These are phyloP conservation scores for Myiothlypis chrysogaster DNA, from an alignment of 2,797 vertebrate species.

Conservation along the genomic window DNA sequence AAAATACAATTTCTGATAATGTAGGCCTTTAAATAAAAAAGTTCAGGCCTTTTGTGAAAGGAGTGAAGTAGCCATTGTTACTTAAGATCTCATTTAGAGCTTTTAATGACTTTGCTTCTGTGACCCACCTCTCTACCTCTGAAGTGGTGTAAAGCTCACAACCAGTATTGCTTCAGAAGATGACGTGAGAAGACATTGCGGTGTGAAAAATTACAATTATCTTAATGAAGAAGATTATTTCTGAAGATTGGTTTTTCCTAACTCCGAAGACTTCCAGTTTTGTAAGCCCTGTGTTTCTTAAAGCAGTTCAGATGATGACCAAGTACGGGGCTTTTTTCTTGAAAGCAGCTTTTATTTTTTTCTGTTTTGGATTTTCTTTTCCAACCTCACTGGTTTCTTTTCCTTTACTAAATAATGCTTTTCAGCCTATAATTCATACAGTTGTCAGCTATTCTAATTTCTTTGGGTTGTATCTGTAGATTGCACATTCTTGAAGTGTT, in stretches of 20 bases:
- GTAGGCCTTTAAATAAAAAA: neutral
- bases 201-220: neutral
- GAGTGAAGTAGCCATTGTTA: neutral
- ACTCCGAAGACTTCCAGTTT: neutral
- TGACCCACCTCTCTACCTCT: neutral
- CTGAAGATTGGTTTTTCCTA: neutral
- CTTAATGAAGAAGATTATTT: neutral
- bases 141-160: neutral
- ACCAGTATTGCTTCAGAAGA: neutral
- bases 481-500: neutral
- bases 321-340: neutral
- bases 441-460: neutral
- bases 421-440: neutral
- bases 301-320: neutral
- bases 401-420: neutral
- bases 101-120: neutral
- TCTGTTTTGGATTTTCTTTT: neutral
- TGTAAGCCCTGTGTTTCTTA: neutral
- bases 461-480: neutral
- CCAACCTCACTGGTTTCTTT: neutral
- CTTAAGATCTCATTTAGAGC: neutral
- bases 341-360: neutral
- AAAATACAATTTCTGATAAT: neutral
- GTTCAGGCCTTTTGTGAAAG: neutral
- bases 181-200: neutral